Conservation (phyloP, 2,113 vertebrate genomes). For the Microtus montanus region DNA sequence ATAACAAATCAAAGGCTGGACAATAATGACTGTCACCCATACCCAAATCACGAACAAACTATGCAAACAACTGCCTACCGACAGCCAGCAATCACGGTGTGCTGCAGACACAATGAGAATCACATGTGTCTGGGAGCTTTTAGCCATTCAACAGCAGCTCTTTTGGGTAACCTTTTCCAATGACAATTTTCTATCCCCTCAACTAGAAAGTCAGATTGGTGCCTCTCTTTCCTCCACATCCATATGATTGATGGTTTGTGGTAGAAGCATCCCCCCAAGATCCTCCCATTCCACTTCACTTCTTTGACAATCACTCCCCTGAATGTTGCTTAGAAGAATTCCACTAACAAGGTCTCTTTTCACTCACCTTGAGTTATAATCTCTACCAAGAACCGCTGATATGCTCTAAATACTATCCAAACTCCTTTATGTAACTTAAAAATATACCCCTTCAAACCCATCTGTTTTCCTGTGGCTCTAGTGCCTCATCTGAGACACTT, state of each 20-base stretch:
- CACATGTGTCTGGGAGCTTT: background rate
- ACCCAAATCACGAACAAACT: background rate
- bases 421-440: background rate
- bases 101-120: background rate
- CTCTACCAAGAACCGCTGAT: background rate
- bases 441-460: fast-evolving
- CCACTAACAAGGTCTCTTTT: background rate
- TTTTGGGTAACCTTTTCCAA: background rate
- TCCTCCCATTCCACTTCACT: too few relatives aligned
- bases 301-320: background rate
- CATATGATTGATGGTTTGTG: background rate
- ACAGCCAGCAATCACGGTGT: background rate
- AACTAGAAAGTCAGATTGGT: background rate
- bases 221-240: background rate
- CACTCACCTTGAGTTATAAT: background rate
- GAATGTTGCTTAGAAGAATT: background rate
- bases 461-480: background rate
- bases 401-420: background rate
- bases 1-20: background rate
- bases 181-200: background rate
- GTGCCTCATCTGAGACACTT: background rate
- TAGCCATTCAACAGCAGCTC: fast-evolving
- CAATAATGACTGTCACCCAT: background rate
- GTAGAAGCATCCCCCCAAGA: background rate
- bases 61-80: background rate